A percentile compares a stretch with the other conserved stretches of the same genome.
Conservation (phyloP, 1,140 invertebrate species). For the Acromyrmex charruanus region DNA sequence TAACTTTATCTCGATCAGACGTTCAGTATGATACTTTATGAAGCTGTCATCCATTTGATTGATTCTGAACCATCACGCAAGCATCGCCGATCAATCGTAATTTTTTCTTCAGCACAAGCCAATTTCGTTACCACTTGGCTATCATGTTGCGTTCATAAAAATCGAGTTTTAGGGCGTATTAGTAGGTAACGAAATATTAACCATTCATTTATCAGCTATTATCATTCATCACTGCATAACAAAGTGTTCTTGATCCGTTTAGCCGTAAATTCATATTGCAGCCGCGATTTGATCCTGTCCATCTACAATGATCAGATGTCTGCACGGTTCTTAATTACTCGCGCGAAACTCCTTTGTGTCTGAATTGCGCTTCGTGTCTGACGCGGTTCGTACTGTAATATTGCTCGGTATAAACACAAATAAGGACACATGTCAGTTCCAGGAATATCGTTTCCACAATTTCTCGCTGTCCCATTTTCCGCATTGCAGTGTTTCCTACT, state of each 20-base stretch:
- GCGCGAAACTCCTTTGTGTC: background rate
- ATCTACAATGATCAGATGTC: conserved; percentile 2
- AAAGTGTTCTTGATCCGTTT: conserved; percentile 72
- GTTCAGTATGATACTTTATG: background rate
- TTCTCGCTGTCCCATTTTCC: background rate
- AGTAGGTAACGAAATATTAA: conserved; percentile 27
- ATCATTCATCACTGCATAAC: conserved; percentile 9
- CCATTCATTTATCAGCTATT: conserved; percentile 22
- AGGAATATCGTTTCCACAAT: background rate
- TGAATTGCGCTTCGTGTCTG: background rate
- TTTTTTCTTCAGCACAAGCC: background rate
- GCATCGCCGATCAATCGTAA: background rate
- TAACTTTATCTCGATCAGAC: background rate
- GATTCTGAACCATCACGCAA: background rate
- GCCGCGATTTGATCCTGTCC: conserved; percentile 43
- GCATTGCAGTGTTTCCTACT: background rate
- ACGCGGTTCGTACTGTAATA: background rate
- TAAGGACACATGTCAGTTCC: background rate
- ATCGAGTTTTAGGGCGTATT: background rate
- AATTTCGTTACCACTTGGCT: conserved; percentile 5
- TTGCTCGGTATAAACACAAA: background rate
- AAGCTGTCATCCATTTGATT: background rate
- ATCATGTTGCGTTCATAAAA: background rate
- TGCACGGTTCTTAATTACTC: background rate
- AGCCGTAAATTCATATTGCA: background rate